Evolutionary conservation across 1,140 invertebrate species (phyloP), one percentile per base, ranked within the genome.

Genomic region (Trinorchestia longiramus): DNA sequence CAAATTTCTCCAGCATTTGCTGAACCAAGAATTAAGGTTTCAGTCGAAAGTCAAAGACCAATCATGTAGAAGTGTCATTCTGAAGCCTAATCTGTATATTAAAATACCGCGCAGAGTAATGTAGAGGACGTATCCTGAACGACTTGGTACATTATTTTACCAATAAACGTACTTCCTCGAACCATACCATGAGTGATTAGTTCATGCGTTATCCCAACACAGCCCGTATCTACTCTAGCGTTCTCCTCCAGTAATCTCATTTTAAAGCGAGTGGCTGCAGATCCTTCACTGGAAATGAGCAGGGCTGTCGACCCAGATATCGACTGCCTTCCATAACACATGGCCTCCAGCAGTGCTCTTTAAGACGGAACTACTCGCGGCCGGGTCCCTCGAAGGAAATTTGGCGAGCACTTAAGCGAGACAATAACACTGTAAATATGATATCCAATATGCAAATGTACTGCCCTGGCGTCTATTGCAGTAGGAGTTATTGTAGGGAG

Each of bases 391-490:
- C 43, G n/a, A 42, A 43, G 88, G 88, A 90, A 42, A 90, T 90
- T 90, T 90, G 88, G 88, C 43, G 36, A 42, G n/a, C 88, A 90
- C 41, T 90, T 90, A 90, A 90, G 88, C 41, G 88, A 90, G 88
- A 90, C 88, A 90, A 90, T 90, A 90, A 90, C 88, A 90, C 43
- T 42, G 88, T 90, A 90, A 90, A 90, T 90, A 90, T 90, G 88
- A 90, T 90, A 90, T 41, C 88, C 88, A 90, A 90, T 90, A 90
- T 90, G 88, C 88, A 90, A 90, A 90, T 90, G 88, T 90, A 90
- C 88, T 90, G 41, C 88, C n/a, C 1, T 90, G 43, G n/a, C 88
- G 88, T 90, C 88, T 90, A 90, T 90, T 90, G 88, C 41, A 42
- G 11, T 41, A 90, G 88, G 41, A 28, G 11, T 28, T 77, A 36